Evolutionary conservation across 2,888 invertebrate species (phyloP).

Genomic region (Melanargia galathea): DNA sequence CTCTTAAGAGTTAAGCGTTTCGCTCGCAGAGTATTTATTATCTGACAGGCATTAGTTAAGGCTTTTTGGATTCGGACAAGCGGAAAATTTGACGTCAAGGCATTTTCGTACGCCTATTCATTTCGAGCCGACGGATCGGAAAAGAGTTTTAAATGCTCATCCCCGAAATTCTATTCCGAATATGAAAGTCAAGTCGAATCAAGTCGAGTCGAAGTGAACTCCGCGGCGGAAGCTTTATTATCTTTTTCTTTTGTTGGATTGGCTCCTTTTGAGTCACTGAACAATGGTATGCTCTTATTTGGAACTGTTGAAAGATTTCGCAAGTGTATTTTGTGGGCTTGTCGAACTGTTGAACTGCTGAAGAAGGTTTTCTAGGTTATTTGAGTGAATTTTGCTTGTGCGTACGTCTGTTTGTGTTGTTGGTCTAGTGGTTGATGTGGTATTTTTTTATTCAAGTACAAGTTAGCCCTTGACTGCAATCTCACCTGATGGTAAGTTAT

Average conservation of each 20-base stretch:
- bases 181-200: constrained; percentile 32
- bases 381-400: no score
- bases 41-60: constrained; percentile 39
- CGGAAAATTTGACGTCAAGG: constrained; percentile 43
- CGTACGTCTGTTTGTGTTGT: no score
- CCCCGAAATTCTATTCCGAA: constrained; percentile 34
- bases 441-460: no score
- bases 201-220: constrained; percentile 32
- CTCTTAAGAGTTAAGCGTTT: background rate
- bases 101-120: constrained; percentile 39
- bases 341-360: background rate
- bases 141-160: constrained; percentile 42
- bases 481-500: no score
- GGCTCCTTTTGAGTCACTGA: constrained; percentile 13
- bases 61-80: constrained; percentile 41
- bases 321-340: background rate
- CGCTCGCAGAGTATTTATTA: constrained; percentile 39
- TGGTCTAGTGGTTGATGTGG: no score
- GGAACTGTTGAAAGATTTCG: background rate
- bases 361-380: no score
- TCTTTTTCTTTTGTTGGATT: constrained; percentile 1
- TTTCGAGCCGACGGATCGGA: constrained; percentile 39
- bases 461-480: no score
- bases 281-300: background rate
- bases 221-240: constrained; percentile 15